A percentile compares a stretch with the other conserved stretches of the same genome.
Conservation (phyloP, 1,140 invertebrate species). For the Drosophila kikkawai region DNA sequence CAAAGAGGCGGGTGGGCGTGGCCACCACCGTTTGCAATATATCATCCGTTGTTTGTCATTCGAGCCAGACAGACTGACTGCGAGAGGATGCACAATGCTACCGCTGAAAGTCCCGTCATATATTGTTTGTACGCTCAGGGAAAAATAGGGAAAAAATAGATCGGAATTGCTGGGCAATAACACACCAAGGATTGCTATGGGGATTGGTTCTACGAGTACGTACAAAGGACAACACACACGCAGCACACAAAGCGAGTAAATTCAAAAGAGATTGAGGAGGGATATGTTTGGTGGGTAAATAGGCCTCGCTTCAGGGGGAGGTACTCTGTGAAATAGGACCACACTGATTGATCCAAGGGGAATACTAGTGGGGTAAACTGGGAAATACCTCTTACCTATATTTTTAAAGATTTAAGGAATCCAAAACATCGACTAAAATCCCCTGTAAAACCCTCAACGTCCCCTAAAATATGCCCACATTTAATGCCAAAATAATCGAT, state of each 20-base stretch:
- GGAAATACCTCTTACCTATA: neutral
- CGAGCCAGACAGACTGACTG: slow-evolving; percentile 21
- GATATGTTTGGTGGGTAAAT: slow-evolving; percentile 63
- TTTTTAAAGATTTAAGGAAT: no score
- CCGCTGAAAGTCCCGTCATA: slow-evolving; percentile 63
- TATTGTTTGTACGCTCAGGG: slow-evolving; percentile 55
- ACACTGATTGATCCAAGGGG: slow-evolving; percentile 26
- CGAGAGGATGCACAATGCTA: slow-evolving; percentile 51
- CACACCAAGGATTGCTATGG: slow-evolving; percentile 24
- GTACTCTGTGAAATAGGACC: neutral
- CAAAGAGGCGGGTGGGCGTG: slow-evolving; percentile 64
- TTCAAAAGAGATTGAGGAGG: slow-evolving; percentile 63
- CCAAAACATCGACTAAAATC: neutral
- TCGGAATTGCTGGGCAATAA: slow-evolving; percentile 45
- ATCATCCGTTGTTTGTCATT: slow-evolving; percentile 69
- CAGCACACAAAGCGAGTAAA: slow-evolving; percentile 47
- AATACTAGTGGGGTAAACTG: no score
- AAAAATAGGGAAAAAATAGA: slow-evolving; percentile 30
- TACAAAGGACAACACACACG: slow-evolving; percentile 61
- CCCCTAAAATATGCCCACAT: slow-evolving; percentile 7
- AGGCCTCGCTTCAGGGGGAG: slow-evolving; percentile 1
- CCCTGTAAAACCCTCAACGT: neutral
- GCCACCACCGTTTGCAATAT: slow-evolving; percentile 53
- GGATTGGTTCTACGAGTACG: slow-evolving; percentile 17
- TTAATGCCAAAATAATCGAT: slow-evolving; percentile 28